Evolutionary conservation across 2,797 vertebrate species (phyloP).

Genomic region (Benthosema pterotum): DNA sequence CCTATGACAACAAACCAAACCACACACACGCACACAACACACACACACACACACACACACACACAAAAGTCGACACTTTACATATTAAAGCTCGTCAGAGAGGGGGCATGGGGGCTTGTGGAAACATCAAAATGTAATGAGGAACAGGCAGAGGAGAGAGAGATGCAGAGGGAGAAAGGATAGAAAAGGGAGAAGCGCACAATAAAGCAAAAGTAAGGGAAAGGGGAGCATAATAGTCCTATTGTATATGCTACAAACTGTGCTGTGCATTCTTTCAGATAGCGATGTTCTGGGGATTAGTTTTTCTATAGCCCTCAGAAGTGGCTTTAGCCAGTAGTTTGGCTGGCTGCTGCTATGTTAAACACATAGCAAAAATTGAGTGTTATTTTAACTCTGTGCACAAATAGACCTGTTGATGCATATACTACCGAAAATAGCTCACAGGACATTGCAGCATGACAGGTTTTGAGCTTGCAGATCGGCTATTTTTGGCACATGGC

Average conservation of each 20-base stretch:
- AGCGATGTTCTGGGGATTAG: conserved; percentile 59
- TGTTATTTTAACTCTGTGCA: too few species aligned
- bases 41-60: conserved; percentile 55
- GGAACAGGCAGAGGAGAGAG: conserved; percentile 49
- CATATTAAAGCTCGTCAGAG: conserved; percentile 69
- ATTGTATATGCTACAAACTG: conserved; percentile 43
- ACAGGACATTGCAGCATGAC: too few species aligned
- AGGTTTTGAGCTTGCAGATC: too few species aligned
- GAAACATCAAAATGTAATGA: conserved; percentile 77
- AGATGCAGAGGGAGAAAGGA: conserved; percentile 19
- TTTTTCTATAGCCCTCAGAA: conserved; percentile 54
- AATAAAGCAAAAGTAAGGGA: conserved; percentile 33
- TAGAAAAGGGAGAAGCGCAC: conserved; percentile 43
- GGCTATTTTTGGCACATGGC: too few species aligned
- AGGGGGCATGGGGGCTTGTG: conserved; percentile 47
- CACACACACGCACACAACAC: conserved; percentile 59
- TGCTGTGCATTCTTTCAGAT: conserved; percentile 50
- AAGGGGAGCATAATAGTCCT: conserved; percentile 51
- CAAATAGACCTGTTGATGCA: too few species aligned
- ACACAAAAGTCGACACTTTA: conserved; percentile 71
- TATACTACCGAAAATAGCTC: too few species aligned
- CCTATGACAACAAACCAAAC: conserved; percentile 73
- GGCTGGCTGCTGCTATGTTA: conserved; percentile 41
- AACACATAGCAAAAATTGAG: conserved; percentile 16
- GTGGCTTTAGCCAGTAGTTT: conserved; percentile 61